Conservation (phyloP, 92 coral and sea anemone species). For the Hydrozoanthus gracilis region DNA sequence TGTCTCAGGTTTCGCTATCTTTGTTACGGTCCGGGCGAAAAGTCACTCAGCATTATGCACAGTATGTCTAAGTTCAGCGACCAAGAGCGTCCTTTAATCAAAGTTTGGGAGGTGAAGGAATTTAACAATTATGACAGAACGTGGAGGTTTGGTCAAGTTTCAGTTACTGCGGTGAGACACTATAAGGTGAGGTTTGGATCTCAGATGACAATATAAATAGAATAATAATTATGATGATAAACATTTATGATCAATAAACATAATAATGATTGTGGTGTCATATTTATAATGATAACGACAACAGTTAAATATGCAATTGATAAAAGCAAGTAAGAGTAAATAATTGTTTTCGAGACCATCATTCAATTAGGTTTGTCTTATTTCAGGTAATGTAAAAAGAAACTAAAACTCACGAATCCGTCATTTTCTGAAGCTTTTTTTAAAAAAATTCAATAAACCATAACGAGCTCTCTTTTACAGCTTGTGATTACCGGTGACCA, state of each 20-base stretch:
- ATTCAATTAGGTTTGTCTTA: no score
- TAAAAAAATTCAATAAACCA: neutral
- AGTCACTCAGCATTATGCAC: constrained; percentile 63
- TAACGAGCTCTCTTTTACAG: neutral
- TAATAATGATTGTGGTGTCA: neutral
- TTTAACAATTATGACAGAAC: constrained; percentile 42
- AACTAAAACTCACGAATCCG: no score
- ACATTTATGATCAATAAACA: neutral
- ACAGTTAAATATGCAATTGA: no score
- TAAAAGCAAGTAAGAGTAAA: no score
- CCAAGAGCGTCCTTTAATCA: constrained; percentile 37
- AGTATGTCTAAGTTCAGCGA: constrained; percentile 45
- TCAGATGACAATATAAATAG: neutral
- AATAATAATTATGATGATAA: neutral
- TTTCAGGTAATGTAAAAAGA: neutral
- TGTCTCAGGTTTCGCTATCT: constrained; percentile 72
- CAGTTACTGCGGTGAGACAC: constrained; percentile 63
- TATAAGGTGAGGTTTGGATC: constrained; percentile 50
- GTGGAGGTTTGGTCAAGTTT: constrained; percentile 69
- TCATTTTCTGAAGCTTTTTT: no score
- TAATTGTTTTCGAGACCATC: no score
- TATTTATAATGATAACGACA: no score
- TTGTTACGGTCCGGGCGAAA: constrained; percentile 64
- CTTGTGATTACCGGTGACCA: constrained; percentile 13
- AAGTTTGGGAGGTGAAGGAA: constrained; percentile 68